A percentile compares a stretch with the other conserved stretches of the same genome.
Conservation (phyloP, 2,888 invertebrate genomes). For the Rapana venosa region DNA sequence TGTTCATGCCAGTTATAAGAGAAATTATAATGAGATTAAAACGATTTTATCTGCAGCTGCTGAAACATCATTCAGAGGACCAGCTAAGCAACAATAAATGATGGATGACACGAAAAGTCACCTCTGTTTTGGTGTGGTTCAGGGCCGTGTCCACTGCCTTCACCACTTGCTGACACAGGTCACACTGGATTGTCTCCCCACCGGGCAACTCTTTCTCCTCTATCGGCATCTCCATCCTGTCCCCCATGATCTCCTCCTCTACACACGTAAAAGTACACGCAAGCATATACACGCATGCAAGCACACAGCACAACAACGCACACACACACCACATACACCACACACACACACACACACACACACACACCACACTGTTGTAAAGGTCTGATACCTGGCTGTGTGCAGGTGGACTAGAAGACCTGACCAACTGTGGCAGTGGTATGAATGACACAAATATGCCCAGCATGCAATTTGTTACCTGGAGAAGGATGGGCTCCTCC, state of each 20-base stretch:
- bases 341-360: background rate
- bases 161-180: conserved; percentile 51
- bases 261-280: background rate
- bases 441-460: too few relatives aligned
- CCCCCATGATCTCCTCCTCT: background rate
- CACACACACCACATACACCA: conserved; percentile 1
- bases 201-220: background rate
- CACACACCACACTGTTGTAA: background rate
- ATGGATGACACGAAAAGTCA: conserved; percentile 33
- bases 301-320: background rate
- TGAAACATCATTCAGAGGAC: too few relatives aligned
- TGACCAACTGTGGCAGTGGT: too few relatives aligned
- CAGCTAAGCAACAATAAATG: too few relatives aligned
- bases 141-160: conserved; percentile 50
- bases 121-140: conserved; percentile 52
- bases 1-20: too few relatives aligned
- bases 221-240: background rate
- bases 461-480: too few relatives aligned
- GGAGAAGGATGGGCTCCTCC: too few relatives aligned
- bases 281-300: background rate
- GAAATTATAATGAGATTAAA: too few relatives aligned
- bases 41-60: too few relatives aligned
- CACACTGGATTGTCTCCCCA: conserved; percentile 43
- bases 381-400: background rate
- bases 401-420: too few relatives aligned